phyloP scores from a whole-genome alignment of 2,797 vertebrate species.

The Manis crassicaudata region DNA sequence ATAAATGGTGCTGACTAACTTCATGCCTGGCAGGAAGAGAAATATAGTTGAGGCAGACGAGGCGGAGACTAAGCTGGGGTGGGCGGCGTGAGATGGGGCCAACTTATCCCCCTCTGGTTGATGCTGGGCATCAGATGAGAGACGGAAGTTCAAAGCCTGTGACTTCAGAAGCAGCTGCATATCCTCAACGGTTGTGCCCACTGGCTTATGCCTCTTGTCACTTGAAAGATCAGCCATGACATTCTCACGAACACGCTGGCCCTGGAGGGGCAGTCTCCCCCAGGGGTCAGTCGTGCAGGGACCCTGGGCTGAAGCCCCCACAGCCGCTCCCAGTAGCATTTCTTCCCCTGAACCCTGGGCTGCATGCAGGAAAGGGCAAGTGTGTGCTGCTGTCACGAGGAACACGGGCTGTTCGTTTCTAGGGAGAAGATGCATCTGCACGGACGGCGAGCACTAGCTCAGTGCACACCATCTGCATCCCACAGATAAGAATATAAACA shows the following conservation, averaged over 20 bases:
- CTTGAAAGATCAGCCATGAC: not conserved
- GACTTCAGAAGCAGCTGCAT: not conserved
- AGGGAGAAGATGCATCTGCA: not conserved
- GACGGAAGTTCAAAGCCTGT: not conserved
- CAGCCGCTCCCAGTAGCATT: not conserved
- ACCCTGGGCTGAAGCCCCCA: not conserved
- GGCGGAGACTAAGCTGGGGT: not conserved
- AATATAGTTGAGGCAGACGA: slow-evolving; percentile 12
- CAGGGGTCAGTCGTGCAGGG: not conserved
- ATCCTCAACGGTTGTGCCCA: not conserved
- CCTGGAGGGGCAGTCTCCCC: not conserved
- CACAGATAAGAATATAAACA: slow-evolving; percentile 65
- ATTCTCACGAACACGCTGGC: not conserved
- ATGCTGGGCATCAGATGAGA: not conserved
- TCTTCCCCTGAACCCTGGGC: not conserved
- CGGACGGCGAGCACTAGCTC: not conserved
- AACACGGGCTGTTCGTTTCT: slow-evolving; percentile 9
- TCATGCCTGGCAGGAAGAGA: slow-evolving; percentile 19
- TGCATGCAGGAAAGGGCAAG: not conserved
- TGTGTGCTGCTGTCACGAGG: not conserved
- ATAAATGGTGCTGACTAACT: slow-evolving; percentile 52
- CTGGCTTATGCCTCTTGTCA: not conserved
- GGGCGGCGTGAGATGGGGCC: not conserved
- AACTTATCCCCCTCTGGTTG: not conserved
- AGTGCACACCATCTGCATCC: not conserved